Base-by-base conservation (phyloP, 2,888 invertebrate genomes). In the Hypolimnas misippus region DNA sequence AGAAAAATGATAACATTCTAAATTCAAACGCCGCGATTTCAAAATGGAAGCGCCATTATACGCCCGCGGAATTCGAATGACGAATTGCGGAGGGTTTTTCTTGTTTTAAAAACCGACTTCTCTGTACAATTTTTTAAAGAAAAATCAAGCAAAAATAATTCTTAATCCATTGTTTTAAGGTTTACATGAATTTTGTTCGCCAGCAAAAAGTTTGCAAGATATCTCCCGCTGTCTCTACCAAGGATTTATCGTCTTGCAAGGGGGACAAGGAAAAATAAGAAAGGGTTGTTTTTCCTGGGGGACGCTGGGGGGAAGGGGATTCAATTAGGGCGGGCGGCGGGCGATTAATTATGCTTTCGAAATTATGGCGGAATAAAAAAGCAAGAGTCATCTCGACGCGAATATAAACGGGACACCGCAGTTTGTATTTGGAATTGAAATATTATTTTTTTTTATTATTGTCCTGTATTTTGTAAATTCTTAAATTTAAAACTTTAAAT, bases 241-340 rank as follows among this genome's bases (percentile, higher is more conserved):
- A 89, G 91, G 90, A 91, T 91, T 91, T 90, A 91, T 91, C 89
- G 91, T 90, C 91, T 89, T 89, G 77, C 79, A n/a, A 78, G 87
- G 88, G 89, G 88, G 84, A 82, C 82, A 76, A 75, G 76, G 83
- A 89, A 92, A 92, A 92, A 90, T 89, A 90, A 90, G 89, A 90
- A 92, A 89, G 89, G 91, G 90, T 81, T 87, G 88, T 89, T 91
- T 92, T 91, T 89, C 88, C 85, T 81, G 81, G 87, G 86, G 88
- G 85, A 84, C 82, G 64, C 19, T 70, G 68, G 81, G 46, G 46
- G 46, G 46, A 21, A 63, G 79, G 80, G 79, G 82, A 88, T 91
- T 90, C 90, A 91, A 90, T 91, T 89, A 91, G 87, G 83, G 81
- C 81, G 83, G n/a, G n/a, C n/a, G 81, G 81, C 76, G 77, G 75